Conservation (phyloP, 2,113 vertebrate genomes). For the Fulmarus glacialis region DNA sequence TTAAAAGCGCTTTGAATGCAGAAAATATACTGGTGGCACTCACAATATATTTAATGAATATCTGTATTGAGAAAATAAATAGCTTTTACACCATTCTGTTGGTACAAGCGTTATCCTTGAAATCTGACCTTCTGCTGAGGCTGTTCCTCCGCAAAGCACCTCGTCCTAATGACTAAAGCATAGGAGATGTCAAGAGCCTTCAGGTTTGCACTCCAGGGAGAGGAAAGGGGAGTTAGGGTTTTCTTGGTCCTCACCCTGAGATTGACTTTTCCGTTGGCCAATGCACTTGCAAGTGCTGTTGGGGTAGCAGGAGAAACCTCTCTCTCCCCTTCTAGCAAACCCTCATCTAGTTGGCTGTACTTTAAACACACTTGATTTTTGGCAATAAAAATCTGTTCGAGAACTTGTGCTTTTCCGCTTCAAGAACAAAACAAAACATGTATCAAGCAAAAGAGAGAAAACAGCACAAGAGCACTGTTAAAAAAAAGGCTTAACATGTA, state of each 20-base stretch:
- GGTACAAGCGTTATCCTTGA: slow-evolving; percentile 11
- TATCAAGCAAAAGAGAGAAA: not conserved
- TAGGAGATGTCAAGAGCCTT: not conserved
- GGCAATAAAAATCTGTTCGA: not conserved
- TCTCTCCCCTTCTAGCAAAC: not conserved
- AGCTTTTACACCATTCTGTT: not conserved
- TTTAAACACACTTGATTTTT: not conserved
- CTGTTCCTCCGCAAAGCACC: not conserved
- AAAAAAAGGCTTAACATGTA: not conserved
- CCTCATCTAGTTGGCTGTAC: not conserved
- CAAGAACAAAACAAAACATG: not conserved
- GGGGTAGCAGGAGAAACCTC: not conserved
- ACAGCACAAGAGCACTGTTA: not conserved
- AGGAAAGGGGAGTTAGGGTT: not conserved
- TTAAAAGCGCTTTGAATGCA: not conserved
- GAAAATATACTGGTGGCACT: not conserved
- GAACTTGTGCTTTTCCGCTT: not conserved
- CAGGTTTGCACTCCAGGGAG: not conserved
- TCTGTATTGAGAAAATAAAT: not conserved
- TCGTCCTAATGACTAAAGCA: not conserved
- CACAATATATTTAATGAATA: not conserved
- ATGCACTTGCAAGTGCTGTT: not conserved
- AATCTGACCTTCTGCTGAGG: not conserved
- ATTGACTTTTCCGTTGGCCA: not conserved
- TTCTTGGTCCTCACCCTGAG: not conserved